Evolutionary conservation across 2,113 vertebrate genomes (phyloP), one percentile per base, ranked within the genome.

Genomic region (Phodopus roborovskii): DNA sequence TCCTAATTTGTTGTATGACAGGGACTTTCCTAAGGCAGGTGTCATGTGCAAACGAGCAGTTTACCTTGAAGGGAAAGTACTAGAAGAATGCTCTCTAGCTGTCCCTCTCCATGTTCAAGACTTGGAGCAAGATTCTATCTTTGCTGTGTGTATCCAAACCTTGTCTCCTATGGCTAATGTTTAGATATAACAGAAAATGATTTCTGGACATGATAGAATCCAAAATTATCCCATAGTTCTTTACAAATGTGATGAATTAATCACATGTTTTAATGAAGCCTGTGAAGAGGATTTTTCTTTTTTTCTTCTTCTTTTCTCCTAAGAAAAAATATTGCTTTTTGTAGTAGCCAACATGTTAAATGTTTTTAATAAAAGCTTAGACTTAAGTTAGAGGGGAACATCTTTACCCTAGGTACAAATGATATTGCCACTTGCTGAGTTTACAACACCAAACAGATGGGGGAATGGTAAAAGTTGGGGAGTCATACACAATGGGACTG

Each of bases 301-400:
- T 56, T 86, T 73, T 45, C 7, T 2, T 15, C 45, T 79, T 39
- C n/a, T 64, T 24, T 56, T 28, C 36, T 45, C 12, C 58, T 50
- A 60, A 36, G 75, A 94, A 85, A 56, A 91, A 82, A 64, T 88
- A 60, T 84, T 86, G 19, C 26, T 74, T 88, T 88, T 93, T 36
- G 71, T 92, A 92, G 81, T 92, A 90, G 53, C 81, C 74, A 68
- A 68, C 82, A 92, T 97, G 96, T 92, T 96, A 98, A 97, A 97
- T 97, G 90, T 91, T 95, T 97, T 97, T 97, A 97, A 97, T 97
- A 96, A 97, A 94, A 95, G 26, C 84, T 56, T 70, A 81, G 13
- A 64, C 77, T 92, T 88, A 77, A 33, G 66, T 92, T 96, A 39
- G 48, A 88, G 88, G 75, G 84, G 81, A 94, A 62, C 33, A 66